Evolutionary conservation across 1,140 invertebrate genomes (phyloP), one percentile per base, ranked within the genome.

Genomic region (Epicauta chinensis): DNA sequence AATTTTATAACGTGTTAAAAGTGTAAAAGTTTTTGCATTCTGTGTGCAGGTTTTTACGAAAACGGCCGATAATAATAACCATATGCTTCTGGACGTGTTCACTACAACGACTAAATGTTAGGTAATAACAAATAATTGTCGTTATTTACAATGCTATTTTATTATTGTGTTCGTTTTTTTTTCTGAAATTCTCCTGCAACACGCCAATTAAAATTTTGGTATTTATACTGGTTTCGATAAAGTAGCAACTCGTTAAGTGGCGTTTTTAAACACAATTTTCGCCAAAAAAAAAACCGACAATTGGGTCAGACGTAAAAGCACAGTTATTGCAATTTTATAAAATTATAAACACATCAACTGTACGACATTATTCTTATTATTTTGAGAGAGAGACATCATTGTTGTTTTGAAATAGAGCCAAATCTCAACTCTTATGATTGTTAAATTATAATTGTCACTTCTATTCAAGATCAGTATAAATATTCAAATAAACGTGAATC

Each of bases 61-160:
- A 52, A 23, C 41, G 34, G 47, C 56, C 61, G 65, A 67, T 62
- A 66, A 65, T 53, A 66, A 67, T 64, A 69, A 66, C 53, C 60
- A 61, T 59, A 53, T 65, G 56, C 58, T 67, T 55, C 53, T 65
- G 56, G 62, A 66, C 56, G 52, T 67, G 38, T 59, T 59, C 46
- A 59, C 51, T 45, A n/a, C 32, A 44, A 56, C 43, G 57, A 62
- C 60, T 59, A 64, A 61, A 41, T 65, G 60, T 59, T 69, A 68
- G 66, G 67, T 69, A 66, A 68, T 52, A 53, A 47, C 38, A 43
- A 57, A 51, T 54, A 63, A 55, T 57, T 60, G 56, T 64, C 53
- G 36, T 53, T 31, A 39, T 58, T 42, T 35, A 43, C 7, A 3
- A 3, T 13, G 23, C 23, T 23, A 1, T 23, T 23, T 23, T 23